Percentiles rank a stretch among this genome's conserved stretches.
Conservation (phyloP, 2,113 vertebrate genomes). For the Campylomormyrus tamandua region DNA sequence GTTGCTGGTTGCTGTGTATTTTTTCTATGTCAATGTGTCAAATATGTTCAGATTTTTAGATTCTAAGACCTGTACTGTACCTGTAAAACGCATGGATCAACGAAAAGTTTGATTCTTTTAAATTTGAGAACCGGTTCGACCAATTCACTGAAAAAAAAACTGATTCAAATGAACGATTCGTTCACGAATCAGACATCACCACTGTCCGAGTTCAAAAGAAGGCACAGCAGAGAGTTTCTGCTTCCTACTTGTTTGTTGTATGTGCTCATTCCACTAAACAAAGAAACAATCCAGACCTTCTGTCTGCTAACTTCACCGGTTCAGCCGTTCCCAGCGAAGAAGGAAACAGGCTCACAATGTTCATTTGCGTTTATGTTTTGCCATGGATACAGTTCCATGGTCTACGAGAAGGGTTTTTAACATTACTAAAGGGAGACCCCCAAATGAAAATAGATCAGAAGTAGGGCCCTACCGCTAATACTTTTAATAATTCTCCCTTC, state of each 20-base stretch:
- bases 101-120: background rate
- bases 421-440: background rate
- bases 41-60: background rate
- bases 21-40: background rate
- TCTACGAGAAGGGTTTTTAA: background rate
- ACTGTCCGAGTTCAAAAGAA: background rate
- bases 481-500: background rate
- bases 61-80: background rate
- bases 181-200: background rate
- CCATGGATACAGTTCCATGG: background rate
- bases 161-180: background rate
- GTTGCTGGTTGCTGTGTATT: background rate
- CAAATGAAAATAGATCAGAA: background rate
- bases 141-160: background rate
- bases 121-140: background rate
- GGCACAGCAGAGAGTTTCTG: background rate
- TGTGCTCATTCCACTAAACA: background rate
- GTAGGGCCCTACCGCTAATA: background rate
- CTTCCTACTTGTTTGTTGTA: background rate
- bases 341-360: background rate
- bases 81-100: background rate
- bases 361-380: background rate
- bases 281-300: background rate
- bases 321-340: background rate
- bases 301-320: background rate